Evolutionary conservation across 2,113 vertebrate species (phyloP).

Genomic region (Gasterosteus aculeatus): DNA sequence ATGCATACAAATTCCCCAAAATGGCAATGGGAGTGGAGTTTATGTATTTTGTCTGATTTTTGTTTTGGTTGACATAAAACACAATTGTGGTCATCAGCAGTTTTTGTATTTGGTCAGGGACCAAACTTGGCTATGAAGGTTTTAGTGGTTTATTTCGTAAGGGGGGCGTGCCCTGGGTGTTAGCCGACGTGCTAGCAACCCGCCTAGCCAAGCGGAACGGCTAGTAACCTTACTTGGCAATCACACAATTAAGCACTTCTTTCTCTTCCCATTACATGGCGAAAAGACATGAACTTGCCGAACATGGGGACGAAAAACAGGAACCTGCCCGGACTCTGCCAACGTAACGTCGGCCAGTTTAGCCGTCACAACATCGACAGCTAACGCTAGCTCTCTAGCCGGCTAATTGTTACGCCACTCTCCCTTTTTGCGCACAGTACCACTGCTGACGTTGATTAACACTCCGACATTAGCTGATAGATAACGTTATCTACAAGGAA

Average conservation of each 20-base stretch:
- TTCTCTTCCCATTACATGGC: not conserved
- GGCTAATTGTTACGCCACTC: not conserved
- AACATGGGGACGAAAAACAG: not conserved
- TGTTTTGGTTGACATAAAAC: too few species aligned
- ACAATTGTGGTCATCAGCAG: too few species aligned
- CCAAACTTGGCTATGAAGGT: not conserved
- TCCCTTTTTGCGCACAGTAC: not conserved
- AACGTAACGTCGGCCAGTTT: not conserved
- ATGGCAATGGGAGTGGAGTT: not conserved
- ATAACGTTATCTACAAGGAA: not conserved
- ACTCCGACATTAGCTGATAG: not conserved
- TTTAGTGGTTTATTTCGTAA: not conserved
- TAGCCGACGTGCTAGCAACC: constrained; percentile 24
- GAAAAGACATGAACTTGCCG: too few species aligned
- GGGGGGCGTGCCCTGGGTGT: constrained; percentile 52
- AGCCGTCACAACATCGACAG: not conserved
- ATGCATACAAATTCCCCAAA: not conserved
- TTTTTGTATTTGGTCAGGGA: not conserved
- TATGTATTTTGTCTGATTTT: too few species aligned
- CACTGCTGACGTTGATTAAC: not conserved
- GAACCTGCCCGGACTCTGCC: not conserved
- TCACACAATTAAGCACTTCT: constrained; percentile 7
- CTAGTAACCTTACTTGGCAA: constrained; percentile 30
- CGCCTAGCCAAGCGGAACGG: constrained; percentile 12
- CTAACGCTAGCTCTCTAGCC: not conserved